Conservation (phyloP, 2,888 invertebrate genomes). For the Gari tellinella region DNA sequence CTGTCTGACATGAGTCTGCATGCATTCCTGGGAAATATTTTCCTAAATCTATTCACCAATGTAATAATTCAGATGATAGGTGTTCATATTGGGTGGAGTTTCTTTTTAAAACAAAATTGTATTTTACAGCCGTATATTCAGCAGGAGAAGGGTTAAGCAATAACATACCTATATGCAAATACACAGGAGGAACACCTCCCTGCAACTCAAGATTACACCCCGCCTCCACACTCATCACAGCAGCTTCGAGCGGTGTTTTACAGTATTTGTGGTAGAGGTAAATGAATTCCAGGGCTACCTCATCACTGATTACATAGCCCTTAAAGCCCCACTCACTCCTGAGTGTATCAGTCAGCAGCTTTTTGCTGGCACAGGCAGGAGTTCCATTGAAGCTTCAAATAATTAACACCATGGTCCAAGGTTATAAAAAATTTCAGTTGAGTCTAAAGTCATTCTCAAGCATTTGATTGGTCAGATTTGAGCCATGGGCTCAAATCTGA, state of each 20-base stretch:
- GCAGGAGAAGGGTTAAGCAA: too few species aligned
- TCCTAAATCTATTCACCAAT: too few species aligned
- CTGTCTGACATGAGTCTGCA: too few species aligned
- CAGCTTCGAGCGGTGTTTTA: constrained; percentile 69
- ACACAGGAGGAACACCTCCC: constrained; percentile 43
- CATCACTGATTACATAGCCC: constrained; percentile 81
- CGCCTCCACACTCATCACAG: constrained; percentile 71
- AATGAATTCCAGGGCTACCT: constrained; percentile 76
- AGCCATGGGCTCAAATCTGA: too few species aligned
- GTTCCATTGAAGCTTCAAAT: constrained; percentile 79
- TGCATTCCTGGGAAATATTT: too few species aligned
- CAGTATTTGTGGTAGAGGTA: constrained; percentile 69
- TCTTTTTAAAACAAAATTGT: too few species aligned
- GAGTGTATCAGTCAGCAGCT: constrained; percentile 78
- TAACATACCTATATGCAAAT: constrained; percentile 54
- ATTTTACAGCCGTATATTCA: too few species aligned
- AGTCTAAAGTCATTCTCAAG: too few species aligned
- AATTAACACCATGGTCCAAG: background rate
- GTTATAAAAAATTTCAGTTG: too few species aligned
- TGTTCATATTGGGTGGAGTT: too few species aligned
- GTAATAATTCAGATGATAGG: too few species aligned
- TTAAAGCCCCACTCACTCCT: constrained; percentile 79
- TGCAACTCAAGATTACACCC: constrained; percentile 75
- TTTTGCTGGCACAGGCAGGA: constrained; percentile 80
- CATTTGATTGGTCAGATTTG: too few species aligned